Evolutionary conservation across 2,113 vertebrate species (phyloP).

Genomic region (Corythornis madagascariensis): DNA sequence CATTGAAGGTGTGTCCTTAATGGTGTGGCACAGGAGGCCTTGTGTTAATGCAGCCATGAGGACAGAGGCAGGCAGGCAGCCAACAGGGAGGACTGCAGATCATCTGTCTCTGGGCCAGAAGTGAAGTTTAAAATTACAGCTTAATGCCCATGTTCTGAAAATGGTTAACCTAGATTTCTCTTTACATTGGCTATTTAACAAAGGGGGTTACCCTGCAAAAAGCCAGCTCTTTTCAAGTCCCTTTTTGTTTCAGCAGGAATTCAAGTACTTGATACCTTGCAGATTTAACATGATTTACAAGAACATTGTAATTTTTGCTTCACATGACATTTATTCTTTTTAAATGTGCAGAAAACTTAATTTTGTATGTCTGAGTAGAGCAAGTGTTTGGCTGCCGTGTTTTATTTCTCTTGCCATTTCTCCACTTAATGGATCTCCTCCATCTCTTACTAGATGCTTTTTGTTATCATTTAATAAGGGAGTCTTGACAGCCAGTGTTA

Average conservation of each 20-base stretch:
- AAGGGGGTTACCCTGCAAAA: neutral
- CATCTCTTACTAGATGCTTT: constrained; percentile 15
- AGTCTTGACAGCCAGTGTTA: constrained; percentile 15
- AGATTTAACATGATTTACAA: neutral
- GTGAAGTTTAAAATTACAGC: neutral
- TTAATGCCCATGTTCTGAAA: neutral
- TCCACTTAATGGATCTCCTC: constrained; percentile 20
- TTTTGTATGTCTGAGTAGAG: neutral
- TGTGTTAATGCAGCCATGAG: neutral
- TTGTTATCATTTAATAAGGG: constrained; percentile 5
- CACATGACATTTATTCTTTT: neutral
- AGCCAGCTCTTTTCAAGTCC: neutral
- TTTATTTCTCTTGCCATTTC: constrained; percentile 15
- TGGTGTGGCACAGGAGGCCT: rapidly evolving
- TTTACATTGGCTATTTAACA: neutral
- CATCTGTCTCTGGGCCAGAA: neutral
- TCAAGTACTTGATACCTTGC: neutral
- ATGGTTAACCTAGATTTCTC: neutral
- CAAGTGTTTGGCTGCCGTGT: neutral
- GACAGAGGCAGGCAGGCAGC: neutral
- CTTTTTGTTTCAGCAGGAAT: constrained; percentile 6
- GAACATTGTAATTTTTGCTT: neutral
- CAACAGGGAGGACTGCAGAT: neutral
- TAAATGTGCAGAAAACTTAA: neutral
- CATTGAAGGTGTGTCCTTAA: neutral